phyloP scores from a whole-genome alignment of 2,888 invertebrate species.

The Oligia fasciuncula region DNA sequence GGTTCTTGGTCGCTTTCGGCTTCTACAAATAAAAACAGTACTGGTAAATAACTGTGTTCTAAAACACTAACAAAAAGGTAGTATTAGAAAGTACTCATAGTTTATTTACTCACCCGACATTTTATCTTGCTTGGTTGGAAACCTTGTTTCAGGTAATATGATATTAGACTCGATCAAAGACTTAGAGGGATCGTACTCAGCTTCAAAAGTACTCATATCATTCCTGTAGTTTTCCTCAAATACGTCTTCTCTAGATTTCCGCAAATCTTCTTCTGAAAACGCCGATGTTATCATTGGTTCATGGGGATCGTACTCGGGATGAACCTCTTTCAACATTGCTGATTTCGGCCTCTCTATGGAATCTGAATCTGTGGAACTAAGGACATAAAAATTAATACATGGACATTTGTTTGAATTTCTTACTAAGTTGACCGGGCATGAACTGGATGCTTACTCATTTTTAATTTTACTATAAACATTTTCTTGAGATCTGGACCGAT shows the following conservation, averaged over 20 bases:
- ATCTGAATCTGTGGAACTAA: constrained; percentile 86
- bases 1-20: constrained; percentile 94
- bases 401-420: not conserved
- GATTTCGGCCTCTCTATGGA: constrained; percentile 87
- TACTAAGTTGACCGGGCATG: not conserved
- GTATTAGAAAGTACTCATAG: not conserved
- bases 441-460: constrained; percentile 80
- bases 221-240: constrained; percentile 82
- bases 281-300: constrained; percentile 89
- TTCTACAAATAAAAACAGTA: constrained; percentile 75
- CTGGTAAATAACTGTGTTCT: constrained; percentile 1
- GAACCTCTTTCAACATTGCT: constrained; percentile 85
- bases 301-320: constrained; percentile 88
- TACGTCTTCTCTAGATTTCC: constrained; percentile 84
- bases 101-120: constrained; percentile 72
- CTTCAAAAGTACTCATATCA: constrained; percentile 77
- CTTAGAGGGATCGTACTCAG: constrained; percentile 80
- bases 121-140: constrained; percentile 77
- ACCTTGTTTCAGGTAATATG: constrained; percentile 73
- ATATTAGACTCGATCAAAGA: constrained; percentile 77
- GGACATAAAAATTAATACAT: constrained; percentile 43
- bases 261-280: constrained; percentile 86
- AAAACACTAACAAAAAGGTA: not conserved
- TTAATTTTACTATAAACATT: constrained; percentile 78
- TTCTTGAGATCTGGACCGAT: constrained; percentile 85